Evolutionary conservation across 2,797 vertebrate species (phyloP).

Genomic region (Sibirionetta formosa): DNA sequence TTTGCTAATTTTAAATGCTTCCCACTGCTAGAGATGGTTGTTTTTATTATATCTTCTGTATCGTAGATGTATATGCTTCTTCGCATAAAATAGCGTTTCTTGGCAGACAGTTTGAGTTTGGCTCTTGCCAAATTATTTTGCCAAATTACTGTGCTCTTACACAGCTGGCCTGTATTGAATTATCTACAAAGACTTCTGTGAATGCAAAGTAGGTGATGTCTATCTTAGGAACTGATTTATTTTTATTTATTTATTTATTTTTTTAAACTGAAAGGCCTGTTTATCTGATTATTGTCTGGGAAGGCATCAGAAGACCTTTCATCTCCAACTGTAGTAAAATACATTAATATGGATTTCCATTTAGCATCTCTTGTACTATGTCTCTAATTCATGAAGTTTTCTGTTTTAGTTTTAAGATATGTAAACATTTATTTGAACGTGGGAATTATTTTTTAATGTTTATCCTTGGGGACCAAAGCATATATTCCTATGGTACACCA

Average conservation of each 20-base stretch:
- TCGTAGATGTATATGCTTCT: background rate
- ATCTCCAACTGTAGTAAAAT: background rate
- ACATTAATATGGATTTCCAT: background rate
- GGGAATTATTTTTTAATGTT: background rate
- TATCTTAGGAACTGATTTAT: background rate
- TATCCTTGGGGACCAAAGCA: background rate
- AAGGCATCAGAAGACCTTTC: background rate
- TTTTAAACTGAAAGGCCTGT: background rate
- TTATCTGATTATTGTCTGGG: background rate
- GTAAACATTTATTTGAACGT: background rate
- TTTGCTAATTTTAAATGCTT: background rate
- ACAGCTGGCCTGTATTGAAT: background rate
- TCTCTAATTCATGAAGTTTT: background rate
- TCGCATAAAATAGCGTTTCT: background rate
- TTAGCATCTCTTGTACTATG: background rate
- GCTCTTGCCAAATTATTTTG: background rate
- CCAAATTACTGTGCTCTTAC: background rate
- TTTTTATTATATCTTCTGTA: background rate
- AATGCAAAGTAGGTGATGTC: background rate
- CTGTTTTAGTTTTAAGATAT: background rate
- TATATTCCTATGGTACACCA: rapidly evolving
- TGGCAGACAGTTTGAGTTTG: background rate
- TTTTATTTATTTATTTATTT: background rate
- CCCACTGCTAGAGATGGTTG: background rate
- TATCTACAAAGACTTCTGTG: background rate